Percentiles rank a stretch among this genome's conserved stretches.
These are phyloP conservation scores for Meloe dianella DNA, from an alignment of 2,888 invertebrate genomes.

Conservation along the genomic window DNA sequence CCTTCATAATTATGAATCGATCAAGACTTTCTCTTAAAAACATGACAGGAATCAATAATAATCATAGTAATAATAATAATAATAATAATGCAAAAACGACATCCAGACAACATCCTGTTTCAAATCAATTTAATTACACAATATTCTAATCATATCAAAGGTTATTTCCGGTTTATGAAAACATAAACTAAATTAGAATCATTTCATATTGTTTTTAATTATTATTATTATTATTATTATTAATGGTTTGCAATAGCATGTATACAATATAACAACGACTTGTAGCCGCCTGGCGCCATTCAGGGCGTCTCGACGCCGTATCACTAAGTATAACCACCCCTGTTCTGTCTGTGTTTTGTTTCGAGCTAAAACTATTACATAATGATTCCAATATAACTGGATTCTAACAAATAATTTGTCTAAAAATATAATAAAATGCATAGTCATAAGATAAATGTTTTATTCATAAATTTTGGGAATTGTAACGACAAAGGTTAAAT, in stretches of 20 bases:
- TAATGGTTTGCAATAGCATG: too few relatives aligned
- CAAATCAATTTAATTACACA: slow-evolving; percentile 23
- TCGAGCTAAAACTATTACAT: neutral
- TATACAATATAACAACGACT: neutral
- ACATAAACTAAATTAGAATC: neutral
- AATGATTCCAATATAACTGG: too few relatives aligned
- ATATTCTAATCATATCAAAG: slow-evolving; percentile 29
- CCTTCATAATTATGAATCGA: neutral
- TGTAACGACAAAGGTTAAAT: neutral
- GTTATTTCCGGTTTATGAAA: slow-evolving; percentile 26
- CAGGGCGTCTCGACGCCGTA: neutral
- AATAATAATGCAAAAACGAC: slow-evolving; percentile 13
- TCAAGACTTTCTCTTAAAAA: neutral
- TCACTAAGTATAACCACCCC: neutral
- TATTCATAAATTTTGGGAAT: slow-evolving; percentile 7
- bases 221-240: too few relatives aligned
- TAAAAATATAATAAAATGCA: slow-evolving; percentile 1
- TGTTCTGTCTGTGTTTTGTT: neutral
- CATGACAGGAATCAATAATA: slow-evolving; percentile 4
- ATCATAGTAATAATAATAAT: neutral
- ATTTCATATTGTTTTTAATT: neutral
- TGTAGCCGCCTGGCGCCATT: slow-evolving; percentile 9
- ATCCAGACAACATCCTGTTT: slow-evolving; percentile 22
- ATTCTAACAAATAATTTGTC: too few relatives aligned
- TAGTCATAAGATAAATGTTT: slow-evolving; percentile 5